Conservation (phyloP, 2,888 invertebrate species). For the Linnaemya vulpina region DNA sequence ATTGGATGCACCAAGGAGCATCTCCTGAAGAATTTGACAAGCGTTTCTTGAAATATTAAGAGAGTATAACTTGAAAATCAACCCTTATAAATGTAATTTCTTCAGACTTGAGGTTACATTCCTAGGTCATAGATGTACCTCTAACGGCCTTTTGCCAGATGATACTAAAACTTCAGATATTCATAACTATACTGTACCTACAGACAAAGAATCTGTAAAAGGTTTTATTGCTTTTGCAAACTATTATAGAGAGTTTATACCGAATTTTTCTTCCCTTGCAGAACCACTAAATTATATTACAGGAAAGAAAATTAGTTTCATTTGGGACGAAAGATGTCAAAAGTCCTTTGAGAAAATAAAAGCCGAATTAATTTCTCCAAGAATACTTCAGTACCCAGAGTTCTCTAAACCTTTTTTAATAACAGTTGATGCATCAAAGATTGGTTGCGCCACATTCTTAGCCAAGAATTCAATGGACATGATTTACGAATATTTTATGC, state of each 20-base stretch:
- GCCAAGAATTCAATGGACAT: too few relatives aligned
- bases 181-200: background rate
- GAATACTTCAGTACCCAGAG: conserved; percentile 1
- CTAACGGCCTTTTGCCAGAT: background rate
- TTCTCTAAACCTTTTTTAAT: background rate
- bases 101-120: background rate
- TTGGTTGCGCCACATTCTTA: too few relatives aligned
- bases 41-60: background rate
- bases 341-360: background rate
- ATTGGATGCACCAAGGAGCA: too few relatives aligned
- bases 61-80: background rate
- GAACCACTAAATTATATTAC: conserved; percentile 3
- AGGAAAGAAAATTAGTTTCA: background rate
- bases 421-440: background rate
- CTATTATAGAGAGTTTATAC: background rate
- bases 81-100: background rate
- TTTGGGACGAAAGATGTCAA: conserved; percentile 2
- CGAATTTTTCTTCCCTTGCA: background rate
- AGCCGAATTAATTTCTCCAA: background rate
- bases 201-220: background rate
- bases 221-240: conserved; percentile 9
- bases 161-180: background rate
- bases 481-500: too few relatives aligned
- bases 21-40: too few relatives aligned
- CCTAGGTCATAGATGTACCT: conserved; percentile 2